These are phyloP conservation scores for Stenchaetothrips biformis DNA, from an alignment of 2,888 invertebrate species.

Conservation along the genomic window DNA sequence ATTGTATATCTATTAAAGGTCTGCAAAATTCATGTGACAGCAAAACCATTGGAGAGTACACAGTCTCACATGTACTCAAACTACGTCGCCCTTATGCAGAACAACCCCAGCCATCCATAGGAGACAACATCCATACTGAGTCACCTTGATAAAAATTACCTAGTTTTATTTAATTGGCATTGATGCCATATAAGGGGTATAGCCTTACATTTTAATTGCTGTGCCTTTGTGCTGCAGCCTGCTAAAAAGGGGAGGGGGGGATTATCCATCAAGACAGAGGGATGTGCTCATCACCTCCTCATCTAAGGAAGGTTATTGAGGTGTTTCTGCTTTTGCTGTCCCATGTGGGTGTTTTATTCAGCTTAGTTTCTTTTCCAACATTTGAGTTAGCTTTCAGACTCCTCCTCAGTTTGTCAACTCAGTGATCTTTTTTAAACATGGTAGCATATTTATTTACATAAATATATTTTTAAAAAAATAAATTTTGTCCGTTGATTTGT, in stretches of 20 bases:
- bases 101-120: neutral
- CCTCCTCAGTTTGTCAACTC: neutral
- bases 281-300: slow-evolving; percentile 5
- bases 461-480: neutral
- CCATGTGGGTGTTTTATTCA: neutral
- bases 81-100: neutral
- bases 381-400: neutral
- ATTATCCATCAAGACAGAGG: neutral
- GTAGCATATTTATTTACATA: neutral
- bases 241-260: neutral
- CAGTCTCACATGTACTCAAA: slow-evolving; percentile 56
- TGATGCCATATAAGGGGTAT: neutral
- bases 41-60: slow-evolving; percentile 80
- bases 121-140: neutral
- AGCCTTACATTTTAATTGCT: neutral
- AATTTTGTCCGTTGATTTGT: neutral
- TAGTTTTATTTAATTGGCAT: neutral
- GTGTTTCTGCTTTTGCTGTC: neutral
- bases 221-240: neutral
- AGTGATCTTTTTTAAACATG: neutral
- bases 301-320: neutral
- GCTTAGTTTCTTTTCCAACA: neutral
- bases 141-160: neutral
- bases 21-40: neutral
- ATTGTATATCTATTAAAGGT: neutral